Conservation (phyloP, 2,888 invertebrate genomes). For the Cataglyphis rosenhaueri region DNA sequence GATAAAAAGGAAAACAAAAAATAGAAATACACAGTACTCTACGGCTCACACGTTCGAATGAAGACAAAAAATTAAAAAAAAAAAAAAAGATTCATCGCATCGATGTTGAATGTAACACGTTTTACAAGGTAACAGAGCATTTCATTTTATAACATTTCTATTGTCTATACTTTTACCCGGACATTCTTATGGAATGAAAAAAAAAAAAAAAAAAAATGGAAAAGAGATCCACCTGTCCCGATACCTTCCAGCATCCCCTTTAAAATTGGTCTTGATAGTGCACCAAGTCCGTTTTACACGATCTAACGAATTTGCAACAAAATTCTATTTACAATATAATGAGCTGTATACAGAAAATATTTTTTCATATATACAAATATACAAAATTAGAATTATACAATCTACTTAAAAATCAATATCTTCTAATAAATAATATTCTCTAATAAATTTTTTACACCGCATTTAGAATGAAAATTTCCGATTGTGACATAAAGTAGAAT, state of each 20-base stretch:
- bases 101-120: slow-evolving; percentile 78
- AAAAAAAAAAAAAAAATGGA: neutral
- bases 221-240: slow-evolving; percentile 50
- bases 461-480: neutral
- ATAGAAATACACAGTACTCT: slow-evolving; percentile 71
- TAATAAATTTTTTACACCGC: neutral
- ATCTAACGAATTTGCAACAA: neutral
- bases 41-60: slow-evolving; percentile 72
- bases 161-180: slow-evolving; percentile 75
- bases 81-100: slow-evolving; percentile 73
- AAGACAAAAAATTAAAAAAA: slow-evolving; percentile 47
- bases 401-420: neutral
- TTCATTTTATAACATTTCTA: slow-evolving; percentile 78
- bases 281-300: neutral
- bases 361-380: neutral
- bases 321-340: slow-evolving; percentile 18
- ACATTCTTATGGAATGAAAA: slow-evolving; percentile 62
- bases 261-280: slow-evolving; percentile 6
- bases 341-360: neutral
- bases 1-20: slow-evolving; percentile 61
- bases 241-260: slow-evolving; percentile 48
- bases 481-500: neutral
- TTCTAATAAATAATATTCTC: neutral
- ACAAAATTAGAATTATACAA: neutral
- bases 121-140: slow-evolving; percentile 79